Base-by-base conservation (phyloP, 2,888 invertebrate species). In the Pantelozetes paolii region DNA sequence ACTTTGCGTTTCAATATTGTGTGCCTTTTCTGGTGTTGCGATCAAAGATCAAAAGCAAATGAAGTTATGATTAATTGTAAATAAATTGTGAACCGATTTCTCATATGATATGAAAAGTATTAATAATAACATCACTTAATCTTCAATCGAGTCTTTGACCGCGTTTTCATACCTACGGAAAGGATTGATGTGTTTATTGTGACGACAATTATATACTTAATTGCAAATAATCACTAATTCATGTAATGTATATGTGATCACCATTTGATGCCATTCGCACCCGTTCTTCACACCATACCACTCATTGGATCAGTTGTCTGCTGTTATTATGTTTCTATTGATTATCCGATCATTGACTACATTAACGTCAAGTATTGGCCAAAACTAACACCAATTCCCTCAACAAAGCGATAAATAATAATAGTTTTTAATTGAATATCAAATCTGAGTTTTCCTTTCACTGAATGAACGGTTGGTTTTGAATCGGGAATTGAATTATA, bases 231-330 rank as follows among this genome's bases (percentile, higher is more conserved):
- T 36, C 11, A 8, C 36, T 11, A 36, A 11, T 45, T 15, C 23
- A 13, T 54, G 54, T 54, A 15, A 45, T 45, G 45, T 54, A 54
- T 9, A 54, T 54, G 54, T 54, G 54, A 54, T 54, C 54, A 54
- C 54, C 15, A 54, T 23, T 54, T 26, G 54, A 54, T 54, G 54
- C 54, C 54, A 54, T 54, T 54, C 54, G 54, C 54, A 54, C 54
- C 45, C 26, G 11, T 54, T 50, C 26, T 54, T 54, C 45, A 11
- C 15, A 45, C n/a, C n/a, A n/a, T n/a, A n/a, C n/a, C 54, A 20
- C 50, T 20, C 50, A 54, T 54, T 26, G 54, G 54, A 54, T 54
- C 54, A 54, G 54, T 54, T 54, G 18, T 54, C 9, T 26, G 23
- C 26, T 26, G 5, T 15, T n/a, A n/a, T 45, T 54, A n/a, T 15